These are phyloP conservation scores for Bradypus variegatus DNA, from an alignment of 2,797 vertebrate genomes.

Conservation along the genomic window DNA sequence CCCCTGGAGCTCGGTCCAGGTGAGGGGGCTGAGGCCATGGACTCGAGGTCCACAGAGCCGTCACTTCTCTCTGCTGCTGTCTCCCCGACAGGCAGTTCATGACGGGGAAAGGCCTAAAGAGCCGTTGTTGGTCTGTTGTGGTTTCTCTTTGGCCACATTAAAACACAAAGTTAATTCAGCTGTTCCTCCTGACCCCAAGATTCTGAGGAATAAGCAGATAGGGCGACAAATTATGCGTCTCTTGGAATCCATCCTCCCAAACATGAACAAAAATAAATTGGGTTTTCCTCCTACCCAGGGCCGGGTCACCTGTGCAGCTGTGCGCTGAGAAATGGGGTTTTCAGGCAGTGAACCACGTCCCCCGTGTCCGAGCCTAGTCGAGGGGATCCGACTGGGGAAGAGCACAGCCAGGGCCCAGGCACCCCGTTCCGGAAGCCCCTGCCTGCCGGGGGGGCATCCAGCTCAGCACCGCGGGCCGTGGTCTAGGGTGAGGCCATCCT, in stretches of 20 bases:
- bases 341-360: neutral
- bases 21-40: no score
- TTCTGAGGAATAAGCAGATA: neutral
- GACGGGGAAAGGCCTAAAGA: neutral
- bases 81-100: no score
- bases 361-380: no score
- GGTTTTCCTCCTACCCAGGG: neutral
- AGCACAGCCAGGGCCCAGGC: no score
- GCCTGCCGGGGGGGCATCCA: no score
- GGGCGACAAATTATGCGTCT: slow-evolving; percentile 30
- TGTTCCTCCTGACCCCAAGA: slow-evolving; percentile 28
- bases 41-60: no score
- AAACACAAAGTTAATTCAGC: slow-evolving; percentile 30
- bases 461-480: no score
- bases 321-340: neutral
- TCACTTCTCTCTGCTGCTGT: no score
- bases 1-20: neutral
- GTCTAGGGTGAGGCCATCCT: no score
- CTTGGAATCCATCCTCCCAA: slow-evolving; percentile 25
- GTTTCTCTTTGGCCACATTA: neutral
- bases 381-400: no score
- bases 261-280: neutral
- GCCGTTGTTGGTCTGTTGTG: rapidly evolving
- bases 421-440: no score
- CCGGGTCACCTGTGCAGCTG: neutral